Evolutionary conservation across 2,888 invertebrate species (phyloP).

Genomic region (Parnassius orleans): DNA sequence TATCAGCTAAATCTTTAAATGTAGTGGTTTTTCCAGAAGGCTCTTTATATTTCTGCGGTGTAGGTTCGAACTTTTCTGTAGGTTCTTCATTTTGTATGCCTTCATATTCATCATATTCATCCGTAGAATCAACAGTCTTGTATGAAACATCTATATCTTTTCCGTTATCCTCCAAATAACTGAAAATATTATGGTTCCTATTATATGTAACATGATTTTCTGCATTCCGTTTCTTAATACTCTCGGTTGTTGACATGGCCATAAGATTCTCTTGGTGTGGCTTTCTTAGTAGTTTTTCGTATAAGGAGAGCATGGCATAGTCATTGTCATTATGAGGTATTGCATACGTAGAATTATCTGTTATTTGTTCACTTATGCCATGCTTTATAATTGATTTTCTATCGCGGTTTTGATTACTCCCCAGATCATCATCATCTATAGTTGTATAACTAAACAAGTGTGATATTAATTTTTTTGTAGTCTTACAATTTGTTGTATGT

Average conservation of each 20-base stretch:
- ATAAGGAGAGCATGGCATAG: conserved; percentile 9
- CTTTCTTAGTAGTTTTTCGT: conserved; percentile 10
- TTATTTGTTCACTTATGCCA: conserved; percentile 30
- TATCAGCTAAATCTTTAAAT: conserved; percentile 44
- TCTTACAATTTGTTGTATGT: background rate
- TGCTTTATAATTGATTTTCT: conserved; percentile 23
- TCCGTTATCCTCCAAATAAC: conserved; percentile 2
- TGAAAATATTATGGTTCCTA: conserved; percentile 6
- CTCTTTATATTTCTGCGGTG: conserved; percentile 7
- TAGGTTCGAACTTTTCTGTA: conserved; percentile 1
- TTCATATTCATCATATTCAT: conserved; percentile 5
- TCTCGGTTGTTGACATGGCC: background rate
- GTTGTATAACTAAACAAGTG: background rate
- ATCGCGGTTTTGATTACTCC: conserved; percentile 7
- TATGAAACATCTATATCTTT: background rate
- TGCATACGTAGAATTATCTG: conserved; percentile 29
- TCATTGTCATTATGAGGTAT: conserved; percentile 4
- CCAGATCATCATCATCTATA: conserved; percentile 1
- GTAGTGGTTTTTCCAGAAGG: conserved; percentile 12
- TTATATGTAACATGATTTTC: background rate
- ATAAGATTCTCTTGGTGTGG: conserved; percentile 1
- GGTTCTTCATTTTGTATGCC: conserved; percentile 3
- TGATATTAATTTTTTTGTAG: background rate
- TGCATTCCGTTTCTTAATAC: background rate
- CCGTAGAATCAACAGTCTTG: background rate